A percentile compares a stretch with the other conserved stretches of the same genome.
These are phyloP conservation scores for Callopanchax toddi DNA, from an alignment of 2,113 vertebrate genomes.

Conservation along the genomic window DNA sequence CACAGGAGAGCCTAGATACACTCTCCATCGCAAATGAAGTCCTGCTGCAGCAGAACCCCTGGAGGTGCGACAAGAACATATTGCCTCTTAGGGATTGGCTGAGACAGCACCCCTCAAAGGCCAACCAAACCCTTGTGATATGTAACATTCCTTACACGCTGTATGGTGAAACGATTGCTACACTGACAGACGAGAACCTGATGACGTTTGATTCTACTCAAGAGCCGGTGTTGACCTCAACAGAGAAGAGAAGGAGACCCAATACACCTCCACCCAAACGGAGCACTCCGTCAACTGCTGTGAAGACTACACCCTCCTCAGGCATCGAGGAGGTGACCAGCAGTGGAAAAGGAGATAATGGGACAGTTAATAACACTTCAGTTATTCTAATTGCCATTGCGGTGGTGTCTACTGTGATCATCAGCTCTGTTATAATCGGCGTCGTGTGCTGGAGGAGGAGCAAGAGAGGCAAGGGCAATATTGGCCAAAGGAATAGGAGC, in stretches of 20 bases:
- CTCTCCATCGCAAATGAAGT: conserved; percentile 79
- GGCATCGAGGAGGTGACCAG: conserved; percentile 32
- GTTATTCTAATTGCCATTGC: conserved; percentile 59
- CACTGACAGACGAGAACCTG: conserved; percentile 60
- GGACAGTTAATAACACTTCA: neutral
- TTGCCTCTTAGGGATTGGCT: conserved; percentile 86
- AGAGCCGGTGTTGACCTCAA: conserved; percentile 43
- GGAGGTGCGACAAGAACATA: conserved; percentile 87
- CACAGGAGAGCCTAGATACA: conserved; percentile 77
- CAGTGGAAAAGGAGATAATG: conserved; percentile 28
- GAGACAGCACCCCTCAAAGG: conserved; percentile 71
- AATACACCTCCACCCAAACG: conserved; percentile 37
- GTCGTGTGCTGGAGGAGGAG: conserved; percentile 70
- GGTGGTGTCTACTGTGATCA: conserved; percentile 63
- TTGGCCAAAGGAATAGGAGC: conserved; percentile 59
- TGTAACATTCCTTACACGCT: conserved; percentile 78
- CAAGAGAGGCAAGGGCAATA: conserved; percentile 62
- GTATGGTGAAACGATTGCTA: conserved; percentile 64
- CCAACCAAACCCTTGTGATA: conserved; percentile 71
- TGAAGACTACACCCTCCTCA: conserved; percentile 51
- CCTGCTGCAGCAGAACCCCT: conserved; percentile 87
- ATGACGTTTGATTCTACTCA: conserved; percentile 30
- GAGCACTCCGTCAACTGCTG: conserved; percentile 48
- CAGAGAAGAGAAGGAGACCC: conserved; percentile 44
- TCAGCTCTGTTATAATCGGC: conserved; percentile 61